A percentile compares a stretch with the other conserved stretches of the same genome.
phyloP scores from a whole-genome alignment of 2,888 invertebrate species.

The Odontothrips loti region DNA sequence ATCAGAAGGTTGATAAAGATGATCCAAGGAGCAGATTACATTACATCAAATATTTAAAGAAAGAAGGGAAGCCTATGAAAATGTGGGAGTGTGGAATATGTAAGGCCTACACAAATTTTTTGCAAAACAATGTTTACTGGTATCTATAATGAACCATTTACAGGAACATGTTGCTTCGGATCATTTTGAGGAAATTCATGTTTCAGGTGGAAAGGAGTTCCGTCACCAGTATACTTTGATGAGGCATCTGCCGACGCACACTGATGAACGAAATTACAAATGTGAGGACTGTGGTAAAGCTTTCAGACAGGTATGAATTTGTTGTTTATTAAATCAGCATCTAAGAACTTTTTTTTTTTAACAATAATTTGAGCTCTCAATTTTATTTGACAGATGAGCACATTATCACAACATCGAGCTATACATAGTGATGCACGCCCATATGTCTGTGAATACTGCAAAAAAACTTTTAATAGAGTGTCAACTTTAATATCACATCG shows the following conservation, averaged over 20 bases:
- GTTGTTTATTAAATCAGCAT: not conserved
- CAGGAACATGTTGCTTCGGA: too few species aligned
- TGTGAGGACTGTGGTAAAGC: constrained; percentile 67
- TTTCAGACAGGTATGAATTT: constrained; percentile 40
- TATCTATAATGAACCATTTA: constrained; percentile 1
- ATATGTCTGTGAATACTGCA: constrained; percentile 68
- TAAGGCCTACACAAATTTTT: not conserved
- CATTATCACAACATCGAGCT: constrained; percentile 70
- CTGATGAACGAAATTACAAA: constrained; percentile 70
- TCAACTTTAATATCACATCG: constrained; percentile 76
- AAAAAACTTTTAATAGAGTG: constrained; percentile 72
- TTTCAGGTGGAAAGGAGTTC: constrained; percentile 65
- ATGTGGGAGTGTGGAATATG: constrained; percentile 36
- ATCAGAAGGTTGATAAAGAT: constrained; percentile 9
- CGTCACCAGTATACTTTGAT: constrained; percentile 71
- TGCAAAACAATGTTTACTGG: too few species aligned
- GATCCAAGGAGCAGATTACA: constrained; percentile 1
- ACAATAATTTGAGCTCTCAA: not conserved
- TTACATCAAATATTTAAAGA: constrained; percentile 4
- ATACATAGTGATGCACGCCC: constrained; percentile 72
- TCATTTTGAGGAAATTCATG: not conserved
- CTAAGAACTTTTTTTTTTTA: not conserved
- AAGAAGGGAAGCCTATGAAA: constrained; percentile 29
- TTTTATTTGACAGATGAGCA: constrained; percentile 60
- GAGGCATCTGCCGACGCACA: constrained; percentile 71